Base-by-base conservation (phyloP, 2,888 invertebrate genomes). In the Torymus texanus region DNA sequence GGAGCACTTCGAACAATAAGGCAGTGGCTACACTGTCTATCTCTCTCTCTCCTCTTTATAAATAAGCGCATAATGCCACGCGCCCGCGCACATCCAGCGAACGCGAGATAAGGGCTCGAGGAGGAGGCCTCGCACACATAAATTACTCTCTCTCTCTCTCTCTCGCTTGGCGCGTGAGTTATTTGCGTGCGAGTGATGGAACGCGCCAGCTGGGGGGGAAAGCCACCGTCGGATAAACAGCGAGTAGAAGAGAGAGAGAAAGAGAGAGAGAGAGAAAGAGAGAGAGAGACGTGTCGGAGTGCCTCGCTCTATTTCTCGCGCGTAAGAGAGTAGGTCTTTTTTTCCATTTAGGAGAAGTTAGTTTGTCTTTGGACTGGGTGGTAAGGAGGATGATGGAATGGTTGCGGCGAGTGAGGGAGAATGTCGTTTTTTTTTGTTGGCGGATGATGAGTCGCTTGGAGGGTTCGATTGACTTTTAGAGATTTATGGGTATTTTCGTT, bases 131-230 rank as follows among this genome's bases (percentile, higher is more conserved):
- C 50, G 84, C 83, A 85, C 85, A 85, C 89, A 88, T 89, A 89
- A 89, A 90, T 90, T 90, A 89, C 88, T 85, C 84, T 85, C 83
- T 85, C 84, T 82, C 24, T n/a, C 66, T 67, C 58, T 41, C 83
- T 85, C 84, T 82, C 24, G 21, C 18, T 85, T 8, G 51, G 24
- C 24, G 56, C 4, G 87, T 88, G 89, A 90, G 90, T 90, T 90
- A 90, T 90, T 90, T 89, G 88, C 88, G 90, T 87, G 88, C 88
- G 89, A 89, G 88, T 90, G 90, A 90, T 88, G 88, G 89, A 89
- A 88, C 88, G 88, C 86, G 88, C 88, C 90, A 89, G 89, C 89
- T 90, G 89, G 87, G 86, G 85, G 63, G 85, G 63, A 71, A 74
- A 66, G 66, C 78, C 67, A 16, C 70, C 63, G 71, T 72, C 80